A percentile compares a stretch with the other conserved stretches of the same genome.
phyloP scores from a whole-genome alignment of 2,888 invertebrate species.

The Leucophenga montana region DNA sequence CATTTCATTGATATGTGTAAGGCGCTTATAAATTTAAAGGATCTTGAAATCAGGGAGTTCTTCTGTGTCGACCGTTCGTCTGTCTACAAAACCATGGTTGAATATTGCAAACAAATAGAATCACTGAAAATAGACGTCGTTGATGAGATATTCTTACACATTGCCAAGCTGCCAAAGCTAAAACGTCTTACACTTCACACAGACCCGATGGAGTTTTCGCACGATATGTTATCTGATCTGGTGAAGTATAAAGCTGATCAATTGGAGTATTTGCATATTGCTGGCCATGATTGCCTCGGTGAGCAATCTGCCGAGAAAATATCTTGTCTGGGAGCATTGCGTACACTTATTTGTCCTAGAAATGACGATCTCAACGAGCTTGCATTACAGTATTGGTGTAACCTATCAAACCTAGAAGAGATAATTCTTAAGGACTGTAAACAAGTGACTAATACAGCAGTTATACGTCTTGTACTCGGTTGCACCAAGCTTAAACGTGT shows the following conservation, averaged over 20 bases:
- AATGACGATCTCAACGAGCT: constrained; percentile 18
- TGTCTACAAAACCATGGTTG: not conserved
- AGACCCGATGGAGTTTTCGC: too few relatives aligned
- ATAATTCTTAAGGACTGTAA: constrained; percentile 26
- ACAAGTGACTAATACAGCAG: constrained; percentile 23
- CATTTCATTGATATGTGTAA: not conserved
- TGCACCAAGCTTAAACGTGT: constrained; percentile 43
- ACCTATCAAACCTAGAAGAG: constrained; percentile 37
- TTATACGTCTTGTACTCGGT: constrained; percentile 36
- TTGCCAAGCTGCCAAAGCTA: constrained; percentile 47
- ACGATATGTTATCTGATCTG: not conserved
- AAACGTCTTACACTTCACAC: constrained; percentile 36
- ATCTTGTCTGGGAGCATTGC: constrained; percentile 32
- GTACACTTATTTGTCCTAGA: constrained; percentile 28
- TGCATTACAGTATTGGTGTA: constrained; percentile 21
- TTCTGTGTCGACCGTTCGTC: constrained; percentile 27
- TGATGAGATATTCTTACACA: constrained; percentile 24
- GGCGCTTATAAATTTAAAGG: constrained; percentile 30
- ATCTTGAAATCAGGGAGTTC: not conserved
- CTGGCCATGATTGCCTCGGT: constrained; percentile 24
- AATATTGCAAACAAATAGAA: constrained; percentile 34
- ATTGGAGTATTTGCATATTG: constrained; percentile 37
- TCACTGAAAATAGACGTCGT: constrained; percentile 27
- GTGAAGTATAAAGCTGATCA: constrained; percentile 33
- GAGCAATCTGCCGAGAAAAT: constrained; percentile 24